phyloP scores from a whole-genome alignment of 2,888 invertebrate genomes.

The Crematogaster levior region DNA sequence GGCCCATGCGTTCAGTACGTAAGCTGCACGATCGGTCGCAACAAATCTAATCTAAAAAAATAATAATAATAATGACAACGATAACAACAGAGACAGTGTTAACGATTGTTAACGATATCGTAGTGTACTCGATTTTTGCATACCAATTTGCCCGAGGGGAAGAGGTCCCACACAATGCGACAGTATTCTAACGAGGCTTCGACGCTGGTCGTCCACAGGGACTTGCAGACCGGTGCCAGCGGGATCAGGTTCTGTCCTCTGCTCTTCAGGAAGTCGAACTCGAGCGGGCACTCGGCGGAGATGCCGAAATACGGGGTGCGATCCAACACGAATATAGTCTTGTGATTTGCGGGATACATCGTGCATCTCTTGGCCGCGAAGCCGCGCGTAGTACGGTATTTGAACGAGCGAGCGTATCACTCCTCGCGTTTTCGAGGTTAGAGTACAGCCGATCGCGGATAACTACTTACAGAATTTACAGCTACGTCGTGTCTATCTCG shows the following conservation, averaged over 20 bases:
- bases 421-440: background rate
- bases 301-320: slow-evolving; percentile 96
- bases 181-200: slow-evolving; percentile 98
- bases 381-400: background rate
- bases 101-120: background rate
- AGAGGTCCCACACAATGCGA: slow-evolving; percentile 98
- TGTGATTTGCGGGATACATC: slow-evolving; percentile 94
- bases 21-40: slow-evolving; percentile 94
- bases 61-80: slow-evolving; percentile 8
- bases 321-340: slow-evolving; percentile 98
- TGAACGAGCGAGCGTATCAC: background rate
- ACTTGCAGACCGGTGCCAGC: slow-evolving; percentile 94
- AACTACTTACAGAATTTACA: background rate
- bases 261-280: slow-evolving; percentile 90
- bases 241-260: slow-evolving; percentile 90
- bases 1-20: slow-evolving; percentile 95
- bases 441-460: too few species aligned
- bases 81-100: slow-evolving; percentile 2
- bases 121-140: slow-evolving; percentile 60
- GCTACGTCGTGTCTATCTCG: background rate
- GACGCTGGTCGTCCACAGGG: slow-evolving; percentile 98
- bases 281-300: slow-evolving; percentile 93
- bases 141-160: slow-evolving; percentile 95
- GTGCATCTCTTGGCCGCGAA: background rate
- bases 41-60: slow-evolving; percentile 92